A percentile compares a stretch with the other conserved stretches of the same genome.
These are phyloP conservation scores for Mesorhabditis belari DNA, from an alignment of 2,888 invertebrate genomes.

Conservation along the genomic window DNA sequence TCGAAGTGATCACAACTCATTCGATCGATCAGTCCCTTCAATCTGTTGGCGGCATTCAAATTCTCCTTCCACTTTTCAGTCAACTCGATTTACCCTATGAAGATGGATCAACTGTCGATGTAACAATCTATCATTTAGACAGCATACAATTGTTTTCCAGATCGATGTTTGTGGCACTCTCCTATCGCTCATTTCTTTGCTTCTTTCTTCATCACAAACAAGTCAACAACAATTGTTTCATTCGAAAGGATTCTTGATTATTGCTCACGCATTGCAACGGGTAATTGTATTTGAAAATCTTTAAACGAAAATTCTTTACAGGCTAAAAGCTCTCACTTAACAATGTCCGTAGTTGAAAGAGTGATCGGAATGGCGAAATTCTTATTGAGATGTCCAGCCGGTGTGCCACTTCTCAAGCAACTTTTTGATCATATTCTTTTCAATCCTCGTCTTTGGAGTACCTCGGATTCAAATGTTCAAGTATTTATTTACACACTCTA, in stretches of 20 bases:
- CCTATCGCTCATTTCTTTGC: conserved; percentile 89
- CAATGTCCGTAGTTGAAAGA: conserved; percentile 42
- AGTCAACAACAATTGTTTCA: conserved; percentile 99
- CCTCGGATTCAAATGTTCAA: conserved; percentile 74
- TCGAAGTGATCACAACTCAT: conserved; percentile 96
- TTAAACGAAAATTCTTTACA: conserved; percentile 1
- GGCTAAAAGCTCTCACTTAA: conserved; percentile 38
- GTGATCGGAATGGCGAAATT: conserved; percentile 54
- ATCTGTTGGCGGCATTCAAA: conserved; percentile 87
- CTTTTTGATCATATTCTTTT: conserved; percentile 96
- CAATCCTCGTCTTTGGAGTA: conserved; percentile 98
- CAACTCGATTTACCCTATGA: conserved; percentile 76
- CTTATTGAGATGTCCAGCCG: conserved; percentile 38
- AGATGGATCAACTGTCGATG: conserved; percentile 53
- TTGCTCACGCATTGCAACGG: conserved; percentile 64
- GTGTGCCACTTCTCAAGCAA: conserved; percentile 64
- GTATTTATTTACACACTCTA: conserved; percentile 59
- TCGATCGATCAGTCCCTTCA: conserved; percentile 97
- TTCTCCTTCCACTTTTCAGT: conserved; percentile 91
- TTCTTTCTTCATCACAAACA: conserved; percentile 90
- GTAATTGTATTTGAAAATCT: background rate
- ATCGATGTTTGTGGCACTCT: conserved; percentile 73
- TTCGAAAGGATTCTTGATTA: conserved; percentile 93
- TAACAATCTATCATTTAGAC: conserved; percentile 17
- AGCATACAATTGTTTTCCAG: background rate